These are phyloP conservation scores for Yoshiicerus persimilis DNA, from an alignment of 1,140 invertebrate genomes.

Conservation along the genomic window DNA sequence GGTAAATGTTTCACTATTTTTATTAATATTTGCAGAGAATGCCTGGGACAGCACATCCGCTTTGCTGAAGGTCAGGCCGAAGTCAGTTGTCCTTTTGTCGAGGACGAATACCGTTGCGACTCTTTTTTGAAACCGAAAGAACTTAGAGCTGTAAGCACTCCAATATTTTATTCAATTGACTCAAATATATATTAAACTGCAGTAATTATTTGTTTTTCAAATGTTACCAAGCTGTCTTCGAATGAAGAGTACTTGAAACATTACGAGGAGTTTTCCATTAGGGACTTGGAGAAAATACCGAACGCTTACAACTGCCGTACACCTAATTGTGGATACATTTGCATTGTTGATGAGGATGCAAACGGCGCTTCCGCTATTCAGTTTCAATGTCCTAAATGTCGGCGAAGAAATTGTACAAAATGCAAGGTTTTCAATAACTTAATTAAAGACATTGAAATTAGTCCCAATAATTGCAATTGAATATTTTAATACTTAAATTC, in stretches of 20 bases:
- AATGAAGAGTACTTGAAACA: background rate
- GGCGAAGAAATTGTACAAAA: background rate
- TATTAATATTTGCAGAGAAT: background rate
- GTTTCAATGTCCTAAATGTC: background rate
- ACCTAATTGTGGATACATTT: background rate
- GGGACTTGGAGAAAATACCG: background rate
- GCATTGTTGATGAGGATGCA: background rate
- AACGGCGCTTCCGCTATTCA: background rate
- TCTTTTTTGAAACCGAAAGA: background rate
- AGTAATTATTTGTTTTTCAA: background rate
- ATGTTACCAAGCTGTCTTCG: background rate
- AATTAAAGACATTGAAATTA: too few species aligned
- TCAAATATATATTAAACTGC: background rate
- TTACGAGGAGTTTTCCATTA: background rate
- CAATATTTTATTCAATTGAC: too few species aligned
- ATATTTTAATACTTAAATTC: too few species aligned
- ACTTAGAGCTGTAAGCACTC: background rate
- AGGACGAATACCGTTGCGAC: background rate
- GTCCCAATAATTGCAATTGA: background rate
- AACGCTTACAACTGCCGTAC: background rate
- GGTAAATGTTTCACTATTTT: too few species aligned
- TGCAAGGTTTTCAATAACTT: background rate
- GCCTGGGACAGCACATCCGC: background rate
- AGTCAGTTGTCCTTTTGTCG: background rate
- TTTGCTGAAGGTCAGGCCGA: background rate